These are phyloP conservation scores for Erpornis zantholeuca DNA, from an alignment of 2,113 vertebrate species.

Conservation along the genomic window DNA sequence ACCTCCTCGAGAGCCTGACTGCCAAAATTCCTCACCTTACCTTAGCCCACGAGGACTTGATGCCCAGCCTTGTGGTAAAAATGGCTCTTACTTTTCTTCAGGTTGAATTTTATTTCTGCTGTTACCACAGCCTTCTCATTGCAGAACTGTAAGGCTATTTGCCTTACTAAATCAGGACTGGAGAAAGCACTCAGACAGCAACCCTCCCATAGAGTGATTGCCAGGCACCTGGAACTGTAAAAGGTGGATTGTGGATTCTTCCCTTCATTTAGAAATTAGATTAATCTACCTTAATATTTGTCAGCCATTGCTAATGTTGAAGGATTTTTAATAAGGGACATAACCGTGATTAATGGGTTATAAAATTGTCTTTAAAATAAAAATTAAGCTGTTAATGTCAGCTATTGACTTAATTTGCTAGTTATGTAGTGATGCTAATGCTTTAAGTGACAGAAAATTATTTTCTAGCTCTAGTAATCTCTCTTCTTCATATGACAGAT, in stretches of 20 bases:
- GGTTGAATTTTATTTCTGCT: background rate
- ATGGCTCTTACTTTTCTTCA: background rate
- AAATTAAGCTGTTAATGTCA: background rate
- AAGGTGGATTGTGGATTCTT: background rate
- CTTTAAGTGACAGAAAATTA: background rate
- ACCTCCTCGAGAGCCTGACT: background rate
- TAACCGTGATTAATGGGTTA: background rate
- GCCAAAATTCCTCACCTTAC: background rate
- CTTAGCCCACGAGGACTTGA: background rate
- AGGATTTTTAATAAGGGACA: background rate
- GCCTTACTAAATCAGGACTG: background rate
- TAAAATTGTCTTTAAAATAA: background rate
- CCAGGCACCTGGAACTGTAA: background rate
- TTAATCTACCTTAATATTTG: background rate
- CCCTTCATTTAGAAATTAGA: background rate
- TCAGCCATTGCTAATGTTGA: background rate
- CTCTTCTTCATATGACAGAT: background rate
- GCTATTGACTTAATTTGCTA: background rate
- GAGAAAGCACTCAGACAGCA: background rate
- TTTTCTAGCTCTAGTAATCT: background rate
- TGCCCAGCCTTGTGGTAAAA: background rate
- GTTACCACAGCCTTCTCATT: accelerated
- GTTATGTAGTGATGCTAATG: background rate
- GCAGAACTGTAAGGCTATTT: background rate
- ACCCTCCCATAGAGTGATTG: background rate